Evolutionary conservation across 2,888 invertebrate genomes (phyloP), one percentile per base, ranked within the genome.

Genomic region (Caenorhabditis afra): DNA sequence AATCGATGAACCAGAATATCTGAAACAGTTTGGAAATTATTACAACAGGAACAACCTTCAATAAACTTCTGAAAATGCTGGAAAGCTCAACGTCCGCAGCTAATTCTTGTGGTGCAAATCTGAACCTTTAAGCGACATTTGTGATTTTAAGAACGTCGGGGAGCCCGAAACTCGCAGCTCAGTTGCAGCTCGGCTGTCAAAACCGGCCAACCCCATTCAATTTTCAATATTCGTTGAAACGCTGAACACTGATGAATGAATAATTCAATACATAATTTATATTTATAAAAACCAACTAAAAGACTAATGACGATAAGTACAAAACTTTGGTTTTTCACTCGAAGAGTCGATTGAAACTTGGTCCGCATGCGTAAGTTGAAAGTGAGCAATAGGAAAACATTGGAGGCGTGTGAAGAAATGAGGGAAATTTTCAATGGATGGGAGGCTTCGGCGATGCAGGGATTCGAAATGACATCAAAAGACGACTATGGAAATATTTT

Each of bases 261-360:
- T 50, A 29, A 29, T 49, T n/a, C n/a, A n/a, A 29, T 7, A 7
- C 29, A 29, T 3, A 3, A 29, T 29, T 29, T 29, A 29, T 29
- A 29, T 5, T 29, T 29, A 29, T 29, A 29, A 29, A n/a, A 29
- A 29, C 29, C 57, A 62, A 57, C 55, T 7, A 29, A 49, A 71
- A 71, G 47, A 45, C 47, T 49, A 44, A 64, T 57, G 64, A 64
- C 73, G 64, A 73, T 64, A 64, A 44, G 64, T 73, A 64, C 58
- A 58, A 50, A 58, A 73, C 64, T 58, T 73, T 57, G 57, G 73
- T 35, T 73, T 73, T 50, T 58, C 58, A 73, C 64, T 73, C 73
- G 58, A 49, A 55, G 20, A 59, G 37, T 57, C 29, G 57, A 8
- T 68, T 39, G 14, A 29, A 47, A 22, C 50, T 49, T 64, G 52